Percentiles rank a stretch among this genome's conserved stretches.
Conservation (phyloP, 2,888 invertebrate genomes). For the Trichopria drosophilae region DNA sequence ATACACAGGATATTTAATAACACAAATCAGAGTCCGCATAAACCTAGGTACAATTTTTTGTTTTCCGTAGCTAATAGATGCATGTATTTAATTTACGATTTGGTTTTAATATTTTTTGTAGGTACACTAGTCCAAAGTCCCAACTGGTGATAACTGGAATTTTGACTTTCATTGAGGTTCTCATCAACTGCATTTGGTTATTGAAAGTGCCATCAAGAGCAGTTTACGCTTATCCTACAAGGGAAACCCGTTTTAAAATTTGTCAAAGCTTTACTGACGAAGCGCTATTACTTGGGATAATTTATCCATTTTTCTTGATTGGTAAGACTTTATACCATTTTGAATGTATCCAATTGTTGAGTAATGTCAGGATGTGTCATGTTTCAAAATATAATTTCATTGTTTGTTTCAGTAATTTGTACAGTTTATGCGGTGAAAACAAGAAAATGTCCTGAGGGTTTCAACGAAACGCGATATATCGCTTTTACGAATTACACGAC, state of each 20-base stretch:
- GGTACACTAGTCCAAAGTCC: slow-evolving; percentile 59
- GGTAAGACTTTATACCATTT: slow-evolving; percentile 41
- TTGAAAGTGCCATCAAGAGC: slow-evolving; percentile 58
- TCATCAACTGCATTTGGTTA: slow-evolving; percentile 61
- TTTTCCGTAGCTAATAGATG: background rate
- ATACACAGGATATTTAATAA: slow-evolving; percentile 63
- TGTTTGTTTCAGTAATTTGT: slow-evolving; percentile 53
- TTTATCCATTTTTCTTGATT: slow-evolving; percentile 62
- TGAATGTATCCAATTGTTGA: background rate
- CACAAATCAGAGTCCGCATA: slow-evolving; percentile 49
- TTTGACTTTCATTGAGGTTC: slow-evolving; percentile 59
- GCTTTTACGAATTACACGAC: slow-evolving; percentile 64
- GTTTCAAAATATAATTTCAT: too few species aligned
- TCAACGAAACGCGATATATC: slow-evolving; percentile 64
- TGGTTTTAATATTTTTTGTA: slow-evolving; percentile 35
- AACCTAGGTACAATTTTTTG: slow-evolving; percentile 51
- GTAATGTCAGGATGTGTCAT: background rate
- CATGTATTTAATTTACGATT: background rate
- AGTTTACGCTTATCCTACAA: slow-evolving; percentile 55
- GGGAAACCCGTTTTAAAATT: slow-evolving; percentile 50
- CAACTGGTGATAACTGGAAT: slow-evolving; percentile 61
- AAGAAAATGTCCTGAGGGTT: slow-evolving; percentile 64
- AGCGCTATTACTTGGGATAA: slow-evolving; percentile 60
- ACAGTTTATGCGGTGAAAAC: slow-evolving; percentile 64
- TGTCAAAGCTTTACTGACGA: slow-evolving; percentile 60